These are phyloP conservation scores for Rhinophrynus dorsalis DNA, from an alignment of 2,797 vertebrate genomes.

Conservation along the genomic window DNA sequence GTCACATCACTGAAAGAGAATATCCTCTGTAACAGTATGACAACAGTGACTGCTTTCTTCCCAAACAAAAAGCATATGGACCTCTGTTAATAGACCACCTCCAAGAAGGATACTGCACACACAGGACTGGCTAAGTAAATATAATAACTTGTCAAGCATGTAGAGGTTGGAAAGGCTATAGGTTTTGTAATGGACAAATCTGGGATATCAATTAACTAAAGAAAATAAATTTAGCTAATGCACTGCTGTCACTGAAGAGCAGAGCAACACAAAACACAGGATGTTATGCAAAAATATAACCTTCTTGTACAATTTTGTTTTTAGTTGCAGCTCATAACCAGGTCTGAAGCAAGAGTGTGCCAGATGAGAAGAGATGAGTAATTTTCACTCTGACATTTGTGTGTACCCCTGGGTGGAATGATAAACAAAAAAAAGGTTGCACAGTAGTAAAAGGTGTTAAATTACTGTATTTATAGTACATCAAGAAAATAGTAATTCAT, in stretches of 20 bases:
- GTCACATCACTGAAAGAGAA: constrained; percentile 97
- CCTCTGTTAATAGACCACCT: constrained; percentile 78
- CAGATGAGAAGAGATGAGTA: constrained; percentile 55
- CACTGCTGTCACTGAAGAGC: constrained; percentile 82
- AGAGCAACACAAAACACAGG: constrained; percentile 86
- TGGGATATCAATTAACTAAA: constrained; percentile 97
- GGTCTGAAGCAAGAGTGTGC: constrained; percentile 66
- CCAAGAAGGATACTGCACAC: constrained; percentile 80
- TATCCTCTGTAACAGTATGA: constrained; percentile 95
- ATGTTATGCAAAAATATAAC: constrained; percentile 94
- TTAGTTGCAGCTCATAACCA: constrained; percentile 83
- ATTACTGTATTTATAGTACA: constrained; percentile 52
- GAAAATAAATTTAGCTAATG: constrained; percentile 73
- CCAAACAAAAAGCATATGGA: constrained; percentile 90
- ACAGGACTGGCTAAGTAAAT: constrained; percentile 83
- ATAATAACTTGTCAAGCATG: constrained; percentile 90
- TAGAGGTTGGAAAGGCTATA: constrained; percentile 81
- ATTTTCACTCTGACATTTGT: constrained; percentile 60
- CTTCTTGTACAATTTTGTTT: constrained; percentile 82
- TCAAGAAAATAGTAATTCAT: constrained; percentile 39
- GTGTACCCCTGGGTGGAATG: constrained; percentile 57
- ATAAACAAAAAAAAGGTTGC: constrained; percentile 53
- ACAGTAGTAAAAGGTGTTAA: constrained; percentile 47
- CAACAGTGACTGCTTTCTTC: constrained; percentile 94
- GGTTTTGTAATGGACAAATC: constrained; percentile 90